Conservation (phyloP, 2,888 invertebrate species). For the Nymphalis urticae region DNA sequence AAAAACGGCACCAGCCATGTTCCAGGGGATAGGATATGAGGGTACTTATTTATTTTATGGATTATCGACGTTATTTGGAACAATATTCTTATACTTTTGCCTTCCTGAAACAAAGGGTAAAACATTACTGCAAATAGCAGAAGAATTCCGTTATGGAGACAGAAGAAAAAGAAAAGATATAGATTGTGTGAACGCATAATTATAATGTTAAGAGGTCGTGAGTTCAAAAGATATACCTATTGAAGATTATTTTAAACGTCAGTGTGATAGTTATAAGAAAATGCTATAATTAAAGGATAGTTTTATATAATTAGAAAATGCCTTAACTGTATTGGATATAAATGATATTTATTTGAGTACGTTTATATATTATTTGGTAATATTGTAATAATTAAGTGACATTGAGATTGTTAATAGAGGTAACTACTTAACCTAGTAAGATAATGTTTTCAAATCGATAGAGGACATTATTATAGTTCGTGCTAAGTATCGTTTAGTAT, state of each 20-base stretch:
- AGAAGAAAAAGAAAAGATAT: constrained; percentile 49
- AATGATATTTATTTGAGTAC: neutral
- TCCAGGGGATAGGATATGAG: constrained; percentile 77
- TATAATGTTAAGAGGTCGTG: constrained; percentile 21
- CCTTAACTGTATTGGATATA: too few relatives aligned
- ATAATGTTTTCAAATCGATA: constrained; percentile 28
- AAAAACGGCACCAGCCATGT: constrained; percentile 84
- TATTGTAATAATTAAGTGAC: neutral
- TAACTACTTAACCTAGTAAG: constrained; percentile 44
- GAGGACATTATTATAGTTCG: constrained; percentile 5
- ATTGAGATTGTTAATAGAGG: constrained; percentile 14
- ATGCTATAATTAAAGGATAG: neutral
- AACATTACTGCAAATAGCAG: constrained; percentile 85
- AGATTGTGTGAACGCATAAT: constrained; percentile 42
- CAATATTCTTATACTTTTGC: constrained; percentile 81
- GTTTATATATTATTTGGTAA: neutral
- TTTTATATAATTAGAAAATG: too few relatives aligned
- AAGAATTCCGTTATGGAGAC: constrained; percentile 71
- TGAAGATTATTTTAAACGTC: neutral
- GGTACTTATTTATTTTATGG: constrained; percentile 85
- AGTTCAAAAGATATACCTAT: neutral
- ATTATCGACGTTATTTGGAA: constrained; percentile 81
- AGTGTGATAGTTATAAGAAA: neutral
- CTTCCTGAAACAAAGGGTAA: constrained; percentile 87
- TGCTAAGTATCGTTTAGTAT: constrained; percentile 20